Evolutionary conservation across 2,113 vertebrate species (phyloP), one percentile per base, ranked within the genome.

Genomic region (Greenwoodochromis staneri): DNA sequence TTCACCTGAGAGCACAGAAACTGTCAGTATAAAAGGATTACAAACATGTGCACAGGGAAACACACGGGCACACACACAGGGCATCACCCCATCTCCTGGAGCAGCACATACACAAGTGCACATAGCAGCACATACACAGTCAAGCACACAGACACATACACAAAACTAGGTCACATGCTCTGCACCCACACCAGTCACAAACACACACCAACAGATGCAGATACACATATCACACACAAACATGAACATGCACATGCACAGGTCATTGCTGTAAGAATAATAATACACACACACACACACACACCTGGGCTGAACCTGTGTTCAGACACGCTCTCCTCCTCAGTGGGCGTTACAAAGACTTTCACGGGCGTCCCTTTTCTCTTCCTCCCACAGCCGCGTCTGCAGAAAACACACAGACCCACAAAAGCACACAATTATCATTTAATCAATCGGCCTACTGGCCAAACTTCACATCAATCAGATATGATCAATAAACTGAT

Each of bases 331-430:
- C 93, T 95, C 91, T 97, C 97, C 71, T 97, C 96, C 47, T 97
- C 96, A 8, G 95, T 94, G 86, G 96, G 94, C 55, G 96, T 94
- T 84, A 96, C 93, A 89, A 97, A 97, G 71, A 97, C 96, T 95
- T 97, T 97, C 49, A 97, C 94, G 1, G 97, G 97, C 24, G 96
- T 97, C 51, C 96, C 96, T 94, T 97, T 97, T 88, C 97, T 94
- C 91, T 97, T 97, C 81, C 96, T 96, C 83, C 97, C 96, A 95
- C 96, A 97, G 49, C 96, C 97, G 7, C 96, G 96, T 81, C 97
- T 97, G 92, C 54, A 89, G 83, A 90, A 85, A 87, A 92, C 55
- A 93, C 87, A 94, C 45, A 90, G 49, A 83, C 61, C 63, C 54
- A 86, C 21, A 76, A 54, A 57, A 19, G 34, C 76, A 85, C 16